Evolutionary conservation across 2,888 invertebrate species (phyloP).

Genomic region (Mesodorylaimus sp.): DNA sequence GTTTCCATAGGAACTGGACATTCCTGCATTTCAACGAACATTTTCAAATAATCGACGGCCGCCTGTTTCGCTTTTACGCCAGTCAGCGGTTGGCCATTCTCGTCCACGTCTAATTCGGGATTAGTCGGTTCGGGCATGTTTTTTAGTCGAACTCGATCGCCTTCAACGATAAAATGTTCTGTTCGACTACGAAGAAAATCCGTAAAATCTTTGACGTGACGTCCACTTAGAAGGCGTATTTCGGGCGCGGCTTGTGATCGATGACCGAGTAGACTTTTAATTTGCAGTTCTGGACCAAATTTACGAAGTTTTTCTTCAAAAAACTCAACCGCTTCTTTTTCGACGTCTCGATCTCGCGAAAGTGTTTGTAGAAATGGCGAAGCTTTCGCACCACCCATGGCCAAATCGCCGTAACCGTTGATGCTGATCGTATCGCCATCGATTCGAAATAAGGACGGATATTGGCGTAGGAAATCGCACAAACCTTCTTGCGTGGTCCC

Average conservation of each 20-base stretch:
- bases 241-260: slow-evolving; percentile 64
- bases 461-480: slow-evolving; percentile 85
- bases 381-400: slow-evolving; percentile 26
- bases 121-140: slow-evolving; percentile 26
- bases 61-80: slow-evolving; percentile 28
- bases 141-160: slow-evolving; percentile 25
- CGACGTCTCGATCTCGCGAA: slow-evolving; percentile 50
- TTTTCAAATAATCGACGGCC: slow-evolving; percentile 26
- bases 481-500: slow-evolving; percentile 44
- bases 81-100: slow-evolving; percentile 23
- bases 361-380: slow-evolving; percentile 17
- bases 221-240: slow-evolving; percentile 82
- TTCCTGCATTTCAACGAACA: slow-evolving; percentile 19
- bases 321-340: slow-evolving; percentile 88
- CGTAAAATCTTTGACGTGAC: slow-evolving; percentile 78
- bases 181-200: slow-evolving; percentile 68
- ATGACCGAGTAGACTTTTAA: slow-evolving; percentile 72
- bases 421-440: slow-evolving; percentile 50
- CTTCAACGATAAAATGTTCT: slow-evolving; percentile 56
- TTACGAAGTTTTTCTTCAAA: slow-evolving; percentile 78
- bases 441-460: slow-evolving; percentile 83
- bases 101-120: slow-evolving; percentile 18
- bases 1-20: slow-evolving; percentile 25
- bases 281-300: slow-evolving; percentile 93
- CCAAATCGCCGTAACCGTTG: slow-evolving; percentile 29